Evolutionary conservation across 2,888 invertebrate genomes (phyloP), one percentile per base, ranked within the genome.

Genomic region (Megalurothrips usitatus): DNA sequence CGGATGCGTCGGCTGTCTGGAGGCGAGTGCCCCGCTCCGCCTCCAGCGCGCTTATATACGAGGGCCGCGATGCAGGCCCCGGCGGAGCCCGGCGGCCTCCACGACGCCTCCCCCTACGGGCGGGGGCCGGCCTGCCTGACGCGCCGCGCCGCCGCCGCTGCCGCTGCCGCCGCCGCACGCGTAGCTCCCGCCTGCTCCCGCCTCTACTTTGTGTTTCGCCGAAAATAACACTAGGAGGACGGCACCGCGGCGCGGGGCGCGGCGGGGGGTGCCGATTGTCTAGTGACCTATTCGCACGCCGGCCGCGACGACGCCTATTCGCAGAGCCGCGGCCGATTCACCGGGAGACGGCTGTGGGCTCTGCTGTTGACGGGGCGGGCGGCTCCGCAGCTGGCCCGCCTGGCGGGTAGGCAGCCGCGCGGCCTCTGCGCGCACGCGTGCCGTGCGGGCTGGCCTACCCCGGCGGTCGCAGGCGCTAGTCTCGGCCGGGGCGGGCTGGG

Each of bases 11-110:
- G 3, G 68, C 68, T 8, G 68, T 26, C 68, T 23, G 26, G 68
- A 75, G 68, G 9, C 26, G 68, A 75, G 68, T 75, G 68, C 68
- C 23, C 68, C 23, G 68, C 68, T 75, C 68, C 68, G 68, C 68
- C 68, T 75, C 68, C 68, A 26, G 68, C 26, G 10, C 68, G 68
- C 68, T 75, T 75, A 26, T 75, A 75, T 75, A 75, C 68, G 68
- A 26, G 12, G 23, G 12, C 68, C 68, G n/a, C n/a, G 68, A 26
- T 11, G 68, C 9, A 26, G 23, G 9, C 68, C n/a, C 34, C 23
- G 19, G 19, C 3, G 63, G n/a, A n/a, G 68, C 68, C 68, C 23
- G 68, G 23, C 68, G 68, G 68, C 68, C 68, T 75, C 68, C 68
- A 75, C 68, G 68, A 43, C 34, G 34, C 34, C 68, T 26, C 12